Evolutionary conservation across 2,888 invertebrate genomes (phyloP).

Genomic region (Pollenia angustigena): DNA sequence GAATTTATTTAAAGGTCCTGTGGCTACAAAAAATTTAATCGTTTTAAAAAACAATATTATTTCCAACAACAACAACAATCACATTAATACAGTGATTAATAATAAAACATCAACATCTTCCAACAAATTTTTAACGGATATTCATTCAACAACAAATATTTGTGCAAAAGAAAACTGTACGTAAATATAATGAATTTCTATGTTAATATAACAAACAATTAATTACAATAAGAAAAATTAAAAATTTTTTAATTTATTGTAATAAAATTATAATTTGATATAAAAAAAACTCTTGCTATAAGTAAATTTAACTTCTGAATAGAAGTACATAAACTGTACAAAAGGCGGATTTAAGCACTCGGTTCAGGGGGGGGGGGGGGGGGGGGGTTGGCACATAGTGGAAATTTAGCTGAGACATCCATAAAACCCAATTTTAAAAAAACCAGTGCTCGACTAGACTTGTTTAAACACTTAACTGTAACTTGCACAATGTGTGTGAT

Average conservation of each 20-base stretch:
- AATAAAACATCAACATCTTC: slow-evolving; percentile 21
- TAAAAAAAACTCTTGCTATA: too few relatives aligned
- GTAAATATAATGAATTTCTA: slow-evolving; percentile 44
- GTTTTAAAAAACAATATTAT: slow-evolving; percentile 72
- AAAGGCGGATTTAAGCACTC: too few relatives aligned
- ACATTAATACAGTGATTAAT: slow-evolving; percentile 29
- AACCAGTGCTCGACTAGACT: too few relatives aligned
- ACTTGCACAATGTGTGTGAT: too few relatives aligned
- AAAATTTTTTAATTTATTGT: background rate
- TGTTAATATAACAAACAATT: background rate
- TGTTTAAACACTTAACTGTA: too few relatives aligned
- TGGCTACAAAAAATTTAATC: slow-evolving; percentile 75
- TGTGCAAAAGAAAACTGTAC: slow-evolving; percentile 68
- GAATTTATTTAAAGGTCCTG: slow-evolving; percentile 80
- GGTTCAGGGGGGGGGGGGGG: too few relatives aligned
- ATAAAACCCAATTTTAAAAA: too few relatives aligned
- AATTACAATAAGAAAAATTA: background rate
- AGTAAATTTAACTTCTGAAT: too few relatives aligned
- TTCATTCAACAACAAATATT: slow-evolving; percentile 50
- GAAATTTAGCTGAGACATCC: too few relatives aligned
- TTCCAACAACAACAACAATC: slow-evolving; percentile 65
- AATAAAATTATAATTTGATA: too few relatives aligned
- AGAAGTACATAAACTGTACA: too few relatives aligned
- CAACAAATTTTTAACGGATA: slow-evolving; percentile 66
- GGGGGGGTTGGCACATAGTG: too few relatives aligned